Base-by-base conservation (phyloP, 1,140 invertebrate species). In the Drosophila insularis region DNA sequence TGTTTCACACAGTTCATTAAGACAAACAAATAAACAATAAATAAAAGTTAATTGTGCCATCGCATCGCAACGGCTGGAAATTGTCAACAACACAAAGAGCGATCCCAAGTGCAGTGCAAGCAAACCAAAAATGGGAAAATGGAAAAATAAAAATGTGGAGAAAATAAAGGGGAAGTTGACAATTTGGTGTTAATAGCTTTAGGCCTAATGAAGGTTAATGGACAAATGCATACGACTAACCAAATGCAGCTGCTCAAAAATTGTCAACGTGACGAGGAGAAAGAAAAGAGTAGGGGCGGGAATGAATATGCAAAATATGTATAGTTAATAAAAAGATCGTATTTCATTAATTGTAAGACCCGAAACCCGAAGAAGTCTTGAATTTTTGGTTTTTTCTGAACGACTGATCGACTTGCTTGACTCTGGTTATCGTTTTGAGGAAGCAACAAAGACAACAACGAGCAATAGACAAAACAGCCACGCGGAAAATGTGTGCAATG, bases 291-390 rank as follows among this genome's bases (percentile, higher is more conserved):
- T 13, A 14, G 0, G 23, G 13, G 7, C 43, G 21, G 21, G 63
- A 43, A 71, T 71, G 27, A 55, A 63, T 63, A 74, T 79, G 71
- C 79, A 87, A 81, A 81, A 76, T 74, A 80, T 70, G 40, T 27
- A 76, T 59, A 87, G 89, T 90, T 90, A 90, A 90, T 90, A 90
- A 90, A 90, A 81, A 80, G 82, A 90, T 90, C 67, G 87, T 87
- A 81, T 90, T 90, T 90, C 87, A 90, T 90, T 81, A 90, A 90
- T 90, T 89, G 86, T 90, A 90, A 81, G 80, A 81, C 71, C 77
- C 68, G 79, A 70, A 89, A 79, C 73, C 74, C 32, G 37, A 78
- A 73, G 63, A 55, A 60, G 21, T 2, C 32, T 37, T 11, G 35
- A 37, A 13, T 37, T 13, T 37, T 27, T 27, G 27, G 10, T 35